Conservation (phyloP, 1,140 invertebrate genomes). For the Ceratosolen solmsi region DNA sequence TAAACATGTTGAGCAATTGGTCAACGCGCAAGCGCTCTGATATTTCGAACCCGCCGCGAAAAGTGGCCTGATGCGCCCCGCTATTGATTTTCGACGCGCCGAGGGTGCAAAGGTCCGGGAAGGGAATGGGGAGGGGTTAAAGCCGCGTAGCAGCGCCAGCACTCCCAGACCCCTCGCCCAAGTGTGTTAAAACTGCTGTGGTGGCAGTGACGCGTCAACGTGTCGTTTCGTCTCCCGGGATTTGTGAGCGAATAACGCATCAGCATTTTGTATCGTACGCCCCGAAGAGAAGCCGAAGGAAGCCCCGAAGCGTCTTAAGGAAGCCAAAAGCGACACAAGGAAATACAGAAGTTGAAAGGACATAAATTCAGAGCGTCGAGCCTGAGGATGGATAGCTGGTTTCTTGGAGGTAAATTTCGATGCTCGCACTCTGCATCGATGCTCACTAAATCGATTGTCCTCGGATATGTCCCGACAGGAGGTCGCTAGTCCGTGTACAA, state of each 20-base stretch:
- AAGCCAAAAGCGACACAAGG: not conserved
- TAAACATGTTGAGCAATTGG: not conserved
- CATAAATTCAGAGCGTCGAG: too few species aligned
- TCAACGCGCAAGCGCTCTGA: not conserved
- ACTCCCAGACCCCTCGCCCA: not conserved
- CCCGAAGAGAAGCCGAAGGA: not conserved
- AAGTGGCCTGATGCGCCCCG: constrained; percentile 51
- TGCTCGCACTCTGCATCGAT: not conserved
- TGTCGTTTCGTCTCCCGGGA: too few species aligned
- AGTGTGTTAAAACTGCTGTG: not conserved
- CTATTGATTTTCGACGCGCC: constrained; percentile 48
- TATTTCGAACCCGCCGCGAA: constrained; percentile 47
- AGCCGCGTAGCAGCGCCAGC: not conserved
- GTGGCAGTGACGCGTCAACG: not conserved
- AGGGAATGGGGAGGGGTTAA: not conserved
- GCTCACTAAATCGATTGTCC: not conserved
- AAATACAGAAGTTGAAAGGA: not conserved
- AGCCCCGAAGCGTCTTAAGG: not conserved
- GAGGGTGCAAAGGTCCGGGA: constrained; percentile 14
- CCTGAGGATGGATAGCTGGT: not conserved
- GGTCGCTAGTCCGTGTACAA: not conserved
- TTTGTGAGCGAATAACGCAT: too few species aligned
- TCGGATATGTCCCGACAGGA: not conserved
- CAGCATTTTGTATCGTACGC: not conserved
- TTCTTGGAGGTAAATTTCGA: not conserved